These are phyloP conservation scores for Nesogale talazaci DNA, from an alignment of 2,113 vertebrate genomes.

Conservation along the genomic window DNA sequence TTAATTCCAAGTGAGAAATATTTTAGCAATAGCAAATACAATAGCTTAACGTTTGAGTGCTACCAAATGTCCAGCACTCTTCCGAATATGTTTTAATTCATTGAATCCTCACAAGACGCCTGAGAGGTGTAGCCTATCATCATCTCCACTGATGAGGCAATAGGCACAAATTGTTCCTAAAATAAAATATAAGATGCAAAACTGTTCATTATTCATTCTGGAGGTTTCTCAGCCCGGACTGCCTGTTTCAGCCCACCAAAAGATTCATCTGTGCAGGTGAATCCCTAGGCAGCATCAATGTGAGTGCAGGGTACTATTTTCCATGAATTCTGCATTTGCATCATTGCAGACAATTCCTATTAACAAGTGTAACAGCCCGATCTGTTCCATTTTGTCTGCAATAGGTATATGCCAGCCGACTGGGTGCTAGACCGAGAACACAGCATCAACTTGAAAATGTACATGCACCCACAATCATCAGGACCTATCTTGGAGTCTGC, in stretches of 20 bases:
- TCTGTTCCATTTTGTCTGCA: neutral
- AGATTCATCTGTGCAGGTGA: neutral
- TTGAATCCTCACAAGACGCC: neutral
- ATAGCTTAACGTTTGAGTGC: neutral
- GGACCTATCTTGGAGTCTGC: neutral
- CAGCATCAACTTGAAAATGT: neutral
- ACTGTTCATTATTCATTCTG: neutral
- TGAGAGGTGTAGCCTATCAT: neutral
- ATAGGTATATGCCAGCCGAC: neutral
- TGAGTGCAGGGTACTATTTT: neutral
- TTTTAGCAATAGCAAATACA: neutral
- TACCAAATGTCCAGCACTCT: neutral
- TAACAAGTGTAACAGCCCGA: neutral
- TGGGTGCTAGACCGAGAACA: neutral
- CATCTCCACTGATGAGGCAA: neutral
- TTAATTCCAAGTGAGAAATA: neutral
- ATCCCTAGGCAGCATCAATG: neutral
- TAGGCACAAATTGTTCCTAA: too few relatives aligned
- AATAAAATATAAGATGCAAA: too few relatives aligned
- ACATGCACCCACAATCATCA: neutral
- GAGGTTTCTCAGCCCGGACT: constrained; percentile 9
- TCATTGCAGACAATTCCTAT: neutral
- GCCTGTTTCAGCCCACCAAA: neutral
- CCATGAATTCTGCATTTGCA: neutral
- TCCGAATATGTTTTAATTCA: neutral